A percentile compares a stretch with the other conserved stretches of the same genome.
These are phyloP conservation scores for Lutjanus campechanus DNA, from an alignment of 2,797 vertebrate genomes.

Conservation along the genomic window DNA sequence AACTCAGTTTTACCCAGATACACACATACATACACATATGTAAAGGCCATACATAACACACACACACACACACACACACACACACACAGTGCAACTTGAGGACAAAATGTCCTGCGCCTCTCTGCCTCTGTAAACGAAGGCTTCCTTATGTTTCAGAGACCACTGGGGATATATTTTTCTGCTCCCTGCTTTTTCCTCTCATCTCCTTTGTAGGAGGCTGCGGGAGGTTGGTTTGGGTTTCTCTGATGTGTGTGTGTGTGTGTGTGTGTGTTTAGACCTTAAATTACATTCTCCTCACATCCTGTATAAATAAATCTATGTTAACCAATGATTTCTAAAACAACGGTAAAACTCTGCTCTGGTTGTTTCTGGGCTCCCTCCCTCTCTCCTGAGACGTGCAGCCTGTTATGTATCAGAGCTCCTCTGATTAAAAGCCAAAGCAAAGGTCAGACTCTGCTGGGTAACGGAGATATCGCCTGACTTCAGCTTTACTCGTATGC, in stretches of 20 bases:
- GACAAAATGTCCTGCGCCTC: slow-evolving; percentile 63
- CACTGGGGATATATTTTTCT: slow-evolving; percentile 67
- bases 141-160: slow-evolving; percentile 69
- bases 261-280: slow-evolving; percentile 38
- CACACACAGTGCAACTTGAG: slow-evolving; percentile 30
- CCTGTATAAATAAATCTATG: slow-evolving; percentile 69
- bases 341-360: slow-evolving; percentile 43
- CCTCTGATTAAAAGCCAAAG: slow-evolving; percentile 77
- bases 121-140: slow-evolving; percentile 43
- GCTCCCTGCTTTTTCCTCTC: slow-evolving; percentile 65
- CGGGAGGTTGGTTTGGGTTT: slow-evolving; percentile 67
- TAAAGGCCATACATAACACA: background rate
- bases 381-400: slow-evolving; percentile 64
- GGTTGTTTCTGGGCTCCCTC: slow-evolving; percentile 58
- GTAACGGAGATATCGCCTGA: slow-evolving; percentile 62
- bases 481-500: slow-evolving; percentile 52
- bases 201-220: slow-evolving; percentile 63
- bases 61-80: slow-evolving; percentile 7
- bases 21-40: background rate
- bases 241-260: slow-evolving; percentile 65
- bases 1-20: background rate
- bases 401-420: slow-evolving; percentile 71
- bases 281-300: slow-evolving; percentile 58
- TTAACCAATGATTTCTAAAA: slow-evolving; percentile 63
- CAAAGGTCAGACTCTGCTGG: slow-evolving; percentile 76